phyloP scores from a whole-genome alignment of 1,140 invertebrate species.

The Drosophila cardini region DNA sequence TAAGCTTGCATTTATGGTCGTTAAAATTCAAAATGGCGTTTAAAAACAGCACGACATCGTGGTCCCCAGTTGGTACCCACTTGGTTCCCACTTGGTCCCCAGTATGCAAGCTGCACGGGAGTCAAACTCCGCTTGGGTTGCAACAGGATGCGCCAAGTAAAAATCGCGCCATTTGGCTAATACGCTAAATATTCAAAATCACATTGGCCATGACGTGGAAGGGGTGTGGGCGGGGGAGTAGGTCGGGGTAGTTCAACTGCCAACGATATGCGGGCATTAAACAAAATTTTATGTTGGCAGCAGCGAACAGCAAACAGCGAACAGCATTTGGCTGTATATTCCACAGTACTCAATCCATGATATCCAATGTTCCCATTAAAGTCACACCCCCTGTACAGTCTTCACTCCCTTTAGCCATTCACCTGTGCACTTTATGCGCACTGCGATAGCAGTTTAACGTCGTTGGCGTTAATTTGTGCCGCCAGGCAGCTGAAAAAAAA shows the following conservation, averaged over 20 bases:
- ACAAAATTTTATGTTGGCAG: constrained; percentile 72
- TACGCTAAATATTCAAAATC: constrained; percentile 82
- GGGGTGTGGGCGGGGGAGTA: constrained; percentile 14
- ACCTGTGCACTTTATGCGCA: constrained; percentile 55
- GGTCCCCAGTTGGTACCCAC: not conserved
- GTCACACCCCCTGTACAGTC: not conserved
- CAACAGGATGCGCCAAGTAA: constrained; percentile 78
- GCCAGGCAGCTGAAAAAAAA: constrained; percentile 39
- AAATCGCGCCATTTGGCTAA: constrained; percentile 81
- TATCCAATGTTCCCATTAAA: constrained; percentile 3
- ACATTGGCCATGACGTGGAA: constrained; percentile 55
- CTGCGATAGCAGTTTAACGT: constrained; percentile 74
- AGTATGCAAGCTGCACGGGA: constrained; percentile 56
- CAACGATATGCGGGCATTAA: constrained; percentile 47
- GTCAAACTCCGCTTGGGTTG: constrained; percentile 40
- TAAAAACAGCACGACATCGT: constrained; percentile 58
- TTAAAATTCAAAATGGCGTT: constrained; percentile 83
- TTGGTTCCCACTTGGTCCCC: no score
- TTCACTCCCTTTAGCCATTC: not conserved
- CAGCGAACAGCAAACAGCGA: constrained; percentile 32
- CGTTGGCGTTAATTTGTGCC: constrained; percentile 77
- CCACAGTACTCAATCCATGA: constrained; percentile 29
- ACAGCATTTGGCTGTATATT: constrained; percentile 28
- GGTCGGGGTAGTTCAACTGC: constrained; percentile 19
- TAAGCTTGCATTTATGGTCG: constrained; percentile 83